Evolutionary conservation across 2,888 invertebrate species (phyloP).

Genomic region (Dendrolimus houi): DNA sequence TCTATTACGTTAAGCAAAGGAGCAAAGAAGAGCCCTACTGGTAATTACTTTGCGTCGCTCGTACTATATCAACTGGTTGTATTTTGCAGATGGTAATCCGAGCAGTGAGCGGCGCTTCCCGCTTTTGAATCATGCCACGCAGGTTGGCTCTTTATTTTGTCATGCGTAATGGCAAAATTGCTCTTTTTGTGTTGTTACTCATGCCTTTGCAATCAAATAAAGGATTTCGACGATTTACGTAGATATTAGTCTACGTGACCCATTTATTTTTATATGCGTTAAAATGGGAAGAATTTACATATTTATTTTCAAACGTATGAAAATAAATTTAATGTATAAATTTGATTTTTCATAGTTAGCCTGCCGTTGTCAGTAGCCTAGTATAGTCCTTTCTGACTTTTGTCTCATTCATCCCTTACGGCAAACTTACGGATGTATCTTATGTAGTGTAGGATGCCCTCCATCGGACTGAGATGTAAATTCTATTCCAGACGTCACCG

Average conservation of each 20-base stretch:
- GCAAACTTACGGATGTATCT: too few relatives aligned
- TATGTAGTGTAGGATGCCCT: too few relatives aligned
- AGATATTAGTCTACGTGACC: slow-evolving; percentile 10
- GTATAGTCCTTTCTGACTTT: too few relatives aligned
- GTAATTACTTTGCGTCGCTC: slow-evolving; percentile 59
- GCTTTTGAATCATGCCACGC: slow-evolving; percentile 19
- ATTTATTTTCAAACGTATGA: too few relatives aligned
- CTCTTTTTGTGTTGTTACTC: slow-evolving; percentile 33
- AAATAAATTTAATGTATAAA: too few relatives aligned
- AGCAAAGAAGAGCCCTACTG: slow-evolving; percentile 50
- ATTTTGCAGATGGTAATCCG: slow-evolving; percentile 32
- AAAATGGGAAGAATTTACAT: not conserved
- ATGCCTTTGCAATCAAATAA: slow-evolving; percentile 31
- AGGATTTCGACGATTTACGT: slow-evolving; percentile 23
- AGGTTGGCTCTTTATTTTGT: slow-evolving; percentile 16
- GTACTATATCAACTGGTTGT: slow-evolving; percentile 29
- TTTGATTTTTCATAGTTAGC: too few relatives aligned
- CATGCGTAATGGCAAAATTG: slow-evolving; percentile 33
- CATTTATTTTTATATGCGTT: slow-evolving; percentile 2
- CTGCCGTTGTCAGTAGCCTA: too few relatives aligned
- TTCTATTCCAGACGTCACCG: too few relatives aligned
- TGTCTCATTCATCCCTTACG: too few relatives aligned
- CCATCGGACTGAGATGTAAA: too few relatives aligned
- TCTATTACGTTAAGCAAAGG: slow-evolving; percentile 68
- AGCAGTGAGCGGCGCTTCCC: slow-evolving; percentile 12